Percentiles rank a stretch among this genome's conserved stretches.
Conservation (phyloP, 2,888 invertebrate genomes). For the Agrotis exclamationis region DNA sequence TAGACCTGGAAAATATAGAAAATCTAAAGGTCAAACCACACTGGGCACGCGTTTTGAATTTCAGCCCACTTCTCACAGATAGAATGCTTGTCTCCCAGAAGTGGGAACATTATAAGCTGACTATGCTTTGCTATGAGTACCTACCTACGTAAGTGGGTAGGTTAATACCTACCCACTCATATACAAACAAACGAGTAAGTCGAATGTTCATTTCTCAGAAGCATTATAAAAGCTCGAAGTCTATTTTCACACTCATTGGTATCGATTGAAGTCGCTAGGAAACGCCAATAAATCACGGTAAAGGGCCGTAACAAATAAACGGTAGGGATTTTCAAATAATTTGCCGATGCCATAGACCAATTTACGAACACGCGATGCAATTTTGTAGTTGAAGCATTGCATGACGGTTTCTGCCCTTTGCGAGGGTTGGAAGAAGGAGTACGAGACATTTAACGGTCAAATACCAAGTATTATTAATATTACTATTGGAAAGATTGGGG, state of each 20-base stretch:
- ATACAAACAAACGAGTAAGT: conserved; percentile 3
- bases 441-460: conserved; percentile 76
- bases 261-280: conserved; percentile 49
- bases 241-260: conserved; percentile 45
- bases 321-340: conserved; percentile 78
- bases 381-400: conserved; percentile 74
- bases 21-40: neutral
- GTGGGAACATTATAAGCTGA: too few relatives aligned
- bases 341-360: conserved; percentile 75
- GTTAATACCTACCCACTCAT: too few relatives aligned
- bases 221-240: conserved; percentile 22
- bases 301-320: conserved; percentile 71
- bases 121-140: too few relatives aligned
- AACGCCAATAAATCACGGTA: conserved; percentile 69
- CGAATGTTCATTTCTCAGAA: conserved; percentile 25
- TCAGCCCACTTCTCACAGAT: too few relatives aligned
- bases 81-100: too few relatives aligned
- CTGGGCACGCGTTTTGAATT: too few relatives aligned
- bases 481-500: conserved; percentile 62
- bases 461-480: conserved; percentile 72
- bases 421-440: conserved; percentile 67
- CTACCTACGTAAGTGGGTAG: too few relatives aligned
- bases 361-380: conserved; percentile 81
- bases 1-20: neutral
- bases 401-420: conserved; percentile 77